Percentiles rank a stretch among this genome's conserved stretches.
phyloP scores from a whole-genome alignment of 2,113 vertebrate species.

The Drymodes brunneopygia region DNA sequence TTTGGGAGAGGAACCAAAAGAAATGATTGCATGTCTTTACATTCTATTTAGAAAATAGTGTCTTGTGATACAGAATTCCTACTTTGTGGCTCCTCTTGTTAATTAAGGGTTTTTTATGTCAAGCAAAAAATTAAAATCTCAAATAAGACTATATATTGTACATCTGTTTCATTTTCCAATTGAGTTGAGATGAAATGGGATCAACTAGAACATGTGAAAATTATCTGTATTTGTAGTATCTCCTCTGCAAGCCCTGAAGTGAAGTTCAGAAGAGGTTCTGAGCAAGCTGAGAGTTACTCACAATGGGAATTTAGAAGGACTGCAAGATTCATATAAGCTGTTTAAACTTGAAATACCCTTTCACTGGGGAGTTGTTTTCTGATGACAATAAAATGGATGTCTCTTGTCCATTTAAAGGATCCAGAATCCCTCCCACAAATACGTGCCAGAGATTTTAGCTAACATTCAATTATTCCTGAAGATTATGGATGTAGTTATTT shows the following conservation, averaged over 20 bases:
- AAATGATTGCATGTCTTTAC: background rate
- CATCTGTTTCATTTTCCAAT: background rate
- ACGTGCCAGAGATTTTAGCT: background rate
- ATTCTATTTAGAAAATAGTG: background rate
- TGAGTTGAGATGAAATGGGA: background rate
- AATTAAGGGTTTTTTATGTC: background rate
- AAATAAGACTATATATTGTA: background rate
- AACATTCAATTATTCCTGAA: conserved; percentile 42
- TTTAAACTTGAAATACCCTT: background rate
- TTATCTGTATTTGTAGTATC: background rate
- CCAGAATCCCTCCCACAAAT: background rate
- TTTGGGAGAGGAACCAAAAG: background rate
- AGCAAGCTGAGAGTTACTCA: background rate
- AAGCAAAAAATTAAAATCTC: background rate
- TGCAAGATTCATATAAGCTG: background rate
- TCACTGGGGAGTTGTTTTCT: background rate
- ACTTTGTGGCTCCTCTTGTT: background rate
- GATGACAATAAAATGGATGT: background rate
- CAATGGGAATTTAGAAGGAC: background rate
- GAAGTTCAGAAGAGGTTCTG: background rate
- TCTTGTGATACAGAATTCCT: background rate
- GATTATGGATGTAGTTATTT: conserved; percentile 23
- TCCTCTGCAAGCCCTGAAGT: background rate
- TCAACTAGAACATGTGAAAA: background rate
- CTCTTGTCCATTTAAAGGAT: background rate